These are phyloP conservation scores for Centropus bengalensis DNA, from an alignment of 2,113 vertebrate genomes.

Conservation along the genomic window DNA sequence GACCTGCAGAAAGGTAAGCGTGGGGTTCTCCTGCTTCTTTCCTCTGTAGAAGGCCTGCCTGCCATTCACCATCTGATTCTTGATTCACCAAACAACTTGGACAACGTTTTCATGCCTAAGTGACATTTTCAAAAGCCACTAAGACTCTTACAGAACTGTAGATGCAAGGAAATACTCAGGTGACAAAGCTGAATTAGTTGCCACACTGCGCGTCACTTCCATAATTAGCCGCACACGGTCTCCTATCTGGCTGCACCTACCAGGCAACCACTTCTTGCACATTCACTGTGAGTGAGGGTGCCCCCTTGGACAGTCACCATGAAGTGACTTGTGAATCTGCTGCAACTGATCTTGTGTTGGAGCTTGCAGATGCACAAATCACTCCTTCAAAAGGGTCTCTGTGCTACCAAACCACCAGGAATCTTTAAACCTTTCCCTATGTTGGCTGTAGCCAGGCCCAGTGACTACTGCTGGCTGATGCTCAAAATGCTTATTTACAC, in stretches of 20 bases:
- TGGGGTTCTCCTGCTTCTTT: background rate
- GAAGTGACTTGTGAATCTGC: background rate
- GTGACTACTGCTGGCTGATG: background rate
- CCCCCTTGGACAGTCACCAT: background rate
- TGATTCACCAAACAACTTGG: background rate
- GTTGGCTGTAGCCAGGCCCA: background rate
- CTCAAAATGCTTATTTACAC: background rate
- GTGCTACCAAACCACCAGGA: background rate
- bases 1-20: background rate
- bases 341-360: background rate
- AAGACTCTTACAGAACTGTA: background rate
- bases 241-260: background rate
- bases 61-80: background rate
- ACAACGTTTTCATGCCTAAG: background rate
- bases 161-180: background rate
- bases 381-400: background rate
- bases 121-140: background rate
- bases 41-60: background rate
- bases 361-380: background rate
- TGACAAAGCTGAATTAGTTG: background rate
- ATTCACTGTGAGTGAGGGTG: accelerated
- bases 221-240: background rate
- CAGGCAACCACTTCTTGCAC: background rate
- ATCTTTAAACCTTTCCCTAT: background rate
- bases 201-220: background rate